These are phyloP conservation scores for Bolinopsis microptera DNA, from an alignment of 37 sponge, comb jelly and placozoan genomes.

Conservation along the genomic window DNA sequence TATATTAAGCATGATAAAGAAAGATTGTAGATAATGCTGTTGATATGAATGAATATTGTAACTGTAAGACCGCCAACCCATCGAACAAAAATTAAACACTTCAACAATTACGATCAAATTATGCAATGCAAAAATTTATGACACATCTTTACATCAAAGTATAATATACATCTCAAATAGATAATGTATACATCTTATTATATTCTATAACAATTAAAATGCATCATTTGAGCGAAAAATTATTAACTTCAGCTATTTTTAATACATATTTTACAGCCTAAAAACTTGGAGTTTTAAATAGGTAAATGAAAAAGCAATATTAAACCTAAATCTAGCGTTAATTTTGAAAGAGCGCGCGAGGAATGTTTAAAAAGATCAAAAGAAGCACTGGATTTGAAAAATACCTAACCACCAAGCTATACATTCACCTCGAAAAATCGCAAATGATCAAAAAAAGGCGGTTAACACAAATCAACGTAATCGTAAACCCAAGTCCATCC, in stretches of 20 bases:
- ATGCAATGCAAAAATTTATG: neutral
- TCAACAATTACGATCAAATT: neutral
- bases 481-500: neutral
- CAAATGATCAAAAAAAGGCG: no score
- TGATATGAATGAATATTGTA: no score
- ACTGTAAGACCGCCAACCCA: no score
- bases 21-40: no score
- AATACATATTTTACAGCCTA: neutral
- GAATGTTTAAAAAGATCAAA: no score
- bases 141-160: neutral
- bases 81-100: no score
- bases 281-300: neutral
- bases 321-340: neutral
- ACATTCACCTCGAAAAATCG: no score
- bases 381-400: no score
- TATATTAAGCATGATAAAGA: no score
- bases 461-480: neutral
- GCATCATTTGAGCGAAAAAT: neutral
- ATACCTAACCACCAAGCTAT: no score
- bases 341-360: no score
- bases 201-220: neutral
- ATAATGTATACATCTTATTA: neutral
- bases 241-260: neutral
- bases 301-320: neutral
- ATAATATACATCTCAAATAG: neutral